Evolutionary conservation across 2,888 invertebrate species (phyloP).

Genomic region (Eristalis pertinax): DNA sequence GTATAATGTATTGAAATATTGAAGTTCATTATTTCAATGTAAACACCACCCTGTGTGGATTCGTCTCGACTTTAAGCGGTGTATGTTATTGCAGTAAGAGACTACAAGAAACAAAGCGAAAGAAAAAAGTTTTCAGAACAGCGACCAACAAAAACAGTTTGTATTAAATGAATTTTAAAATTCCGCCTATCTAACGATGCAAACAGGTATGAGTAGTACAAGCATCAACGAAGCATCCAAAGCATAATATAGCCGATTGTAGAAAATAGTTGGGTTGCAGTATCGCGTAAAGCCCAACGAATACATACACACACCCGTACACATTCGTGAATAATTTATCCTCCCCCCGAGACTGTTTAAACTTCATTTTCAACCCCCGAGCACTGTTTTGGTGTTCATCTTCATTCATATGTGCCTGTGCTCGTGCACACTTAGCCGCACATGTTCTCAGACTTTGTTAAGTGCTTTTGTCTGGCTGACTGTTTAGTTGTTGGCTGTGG

Average conservation of each 20-base stretch:
- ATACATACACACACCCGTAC: background rate
- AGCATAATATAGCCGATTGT: conserved; percentile 23
- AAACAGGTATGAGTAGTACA: conserved; percentile 6
- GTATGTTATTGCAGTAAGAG: conserved; percentile 21
- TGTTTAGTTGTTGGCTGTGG: conserved; percentile 45
- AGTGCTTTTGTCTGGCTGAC: conserved; percentile 69
- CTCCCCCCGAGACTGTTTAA: conserved; percentile 59
- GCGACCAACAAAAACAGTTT: conserved; percentile 40
- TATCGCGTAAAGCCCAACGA: conserved; percentile 20
- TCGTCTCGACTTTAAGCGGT: conserved; percentile 21
- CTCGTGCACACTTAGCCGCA: conserved; percentile 51
- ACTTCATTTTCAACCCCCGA: conserved; percentile 51
- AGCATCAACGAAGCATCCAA: conserved; percentile 23
- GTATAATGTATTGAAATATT: too few relatives aligned
- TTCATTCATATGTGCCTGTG: conserved; percentile 14
- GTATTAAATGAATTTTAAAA: conserved; percentile 62
- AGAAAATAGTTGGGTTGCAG: conserved; percentile 47
- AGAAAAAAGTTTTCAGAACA: conserved; percentile 28
- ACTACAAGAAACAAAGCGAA: conserved; percentile 29
- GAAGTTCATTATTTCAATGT: background rate
- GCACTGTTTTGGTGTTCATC: conserved; percentile 44
- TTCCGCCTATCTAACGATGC: conserved; percentile 58
- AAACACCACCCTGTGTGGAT: conserved; percentile 7
- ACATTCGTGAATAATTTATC: conserved; percentile 65
- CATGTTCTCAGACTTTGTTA: conserved; percentile 69